Percentiles rank a stretch among this genome's conserved stretches.
Conservation (phyloP, 2,797 vertebrate species). For the Characodon lateralis region DNA sequence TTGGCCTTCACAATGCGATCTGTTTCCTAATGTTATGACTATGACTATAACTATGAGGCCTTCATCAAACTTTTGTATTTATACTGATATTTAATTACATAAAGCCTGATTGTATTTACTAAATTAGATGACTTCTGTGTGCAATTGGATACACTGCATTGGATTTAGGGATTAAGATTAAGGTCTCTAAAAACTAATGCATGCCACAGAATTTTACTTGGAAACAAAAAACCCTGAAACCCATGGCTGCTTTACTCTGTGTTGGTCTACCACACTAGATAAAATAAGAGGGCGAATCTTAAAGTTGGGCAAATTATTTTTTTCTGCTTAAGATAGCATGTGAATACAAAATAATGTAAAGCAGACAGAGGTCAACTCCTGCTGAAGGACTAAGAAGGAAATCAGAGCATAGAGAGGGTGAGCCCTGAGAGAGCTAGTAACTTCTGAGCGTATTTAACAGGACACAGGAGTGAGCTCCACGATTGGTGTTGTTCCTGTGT, state of each 20-base stretch:
- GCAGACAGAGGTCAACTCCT: neutral
- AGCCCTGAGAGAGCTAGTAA: neutral
- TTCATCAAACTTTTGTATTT: neutral
- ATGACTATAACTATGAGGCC: neutral
- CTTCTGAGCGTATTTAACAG: neutral
- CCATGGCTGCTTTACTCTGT: neutral
- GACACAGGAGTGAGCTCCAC: constrained; percentile 8
- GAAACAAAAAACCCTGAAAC: neutral
- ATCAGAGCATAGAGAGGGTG: neutral
- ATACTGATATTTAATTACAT: neutral
- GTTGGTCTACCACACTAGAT: neutral
- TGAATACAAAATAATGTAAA: neutral
- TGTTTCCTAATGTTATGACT: too few relatives aligned
- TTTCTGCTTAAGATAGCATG: constrained; percentile 10
- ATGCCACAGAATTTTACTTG: neutral
- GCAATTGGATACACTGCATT: neutral
- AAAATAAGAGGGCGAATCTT: neutral
- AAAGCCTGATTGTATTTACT: neutral
- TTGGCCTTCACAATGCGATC: too few relatives aligned
- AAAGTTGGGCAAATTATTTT: constrained; percentile 4
- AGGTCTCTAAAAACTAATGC: neutral
- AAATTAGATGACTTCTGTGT: neutral
- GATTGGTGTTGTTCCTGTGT: neutral
- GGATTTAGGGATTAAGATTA: neutral
- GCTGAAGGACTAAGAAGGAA: neutral